Evolutionary conservation across 2,888 invertebrate species (phyloP).

Genomic region (Allacma fusca): DNA sequence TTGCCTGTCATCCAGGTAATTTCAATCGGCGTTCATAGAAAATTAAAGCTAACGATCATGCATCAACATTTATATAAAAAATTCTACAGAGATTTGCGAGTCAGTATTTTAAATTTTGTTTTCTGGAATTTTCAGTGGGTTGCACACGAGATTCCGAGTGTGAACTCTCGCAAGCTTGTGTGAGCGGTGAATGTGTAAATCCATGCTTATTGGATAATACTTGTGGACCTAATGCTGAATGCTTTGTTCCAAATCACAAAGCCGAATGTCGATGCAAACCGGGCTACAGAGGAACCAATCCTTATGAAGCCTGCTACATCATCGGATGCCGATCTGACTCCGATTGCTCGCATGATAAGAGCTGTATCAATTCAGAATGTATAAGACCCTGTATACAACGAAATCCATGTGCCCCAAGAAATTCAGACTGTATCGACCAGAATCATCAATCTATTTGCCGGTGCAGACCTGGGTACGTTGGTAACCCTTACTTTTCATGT

Average conservation of each 20-base stretch:
- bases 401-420: slow-evolving; percentile 62
- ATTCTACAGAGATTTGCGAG: not conserved
- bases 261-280: slow-evolving; percentile 81
- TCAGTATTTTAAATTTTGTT: not conserved
- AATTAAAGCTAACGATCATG: slow-evolving; percentile 12
- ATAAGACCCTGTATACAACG: slow-evolving; percentile 63
- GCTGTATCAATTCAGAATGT: slow-evolving; percentile 63
- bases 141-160: slow-evolving; percentile 86
- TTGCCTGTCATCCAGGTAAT: slow-evolving; percentile 73
- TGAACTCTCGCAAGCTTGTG: slow-evolving; percentile 80
- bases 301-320: slow-evolving; percentile 67
- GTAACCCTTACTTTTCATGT: slow-evolving; percentile 61
- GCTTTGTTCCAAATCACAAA: slow-evolving; percentile 75
- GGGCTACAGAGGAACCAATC: slow-evolving; percentile 79
- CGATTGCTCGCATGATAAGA: slow-evolving; percentile 64
- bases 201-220: slow-evolving; percentile 82
- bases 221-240: slow-evolving; percentile 79
- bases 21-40: slow-evolving; percentile 33
- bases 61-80: slow-evolving; percentile 22
- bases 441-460: slow-evolving; percentile 63
- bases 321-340: slow-evolving; percentile 64
- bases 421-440: slow-evolving; percentile 63
- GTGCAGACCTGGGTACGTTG: slow-evolving; percentile 62
- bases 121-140: slow-evolving; percentile 70
- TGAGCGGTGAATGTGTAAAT: slow-evolving; percentile 84